These are phyloP conservation scores for Pseudomyrmex concolor DNA, from an alignment of 1,140 invertebrate genomes.

Conservation along the genomic window DNA sequence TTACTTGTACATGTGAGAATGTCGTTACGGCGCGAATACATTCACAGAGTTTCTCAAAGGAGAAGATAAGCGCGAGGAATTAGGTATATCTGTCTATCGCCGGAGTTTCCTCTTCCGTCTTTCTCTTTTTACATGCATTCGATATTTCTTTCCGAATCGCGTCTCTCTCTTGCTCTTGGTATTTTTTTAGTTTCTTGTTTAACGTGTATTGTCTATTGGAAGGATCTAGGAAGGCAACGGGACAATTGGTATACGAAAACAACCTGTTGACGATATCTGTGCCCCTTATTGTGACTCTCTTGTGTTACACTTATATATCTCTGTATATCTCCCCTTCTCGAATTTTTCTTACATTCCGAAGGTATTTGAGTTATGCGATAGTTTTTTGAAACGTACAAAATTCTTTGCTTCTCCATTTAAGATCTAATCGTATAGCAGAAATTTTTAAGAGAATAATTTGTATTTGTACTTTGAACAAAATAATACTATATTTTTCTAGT, in stretches of 20 bases:
- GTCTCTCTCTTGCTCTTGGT: constrained; percentile 13
- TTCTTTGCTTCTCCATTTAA: background rate
- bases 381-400: background rate
- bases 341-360: background rate
- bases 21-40: background rate
- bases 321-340: background rate
- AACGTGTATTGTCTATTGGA: constrained; percentile 11
- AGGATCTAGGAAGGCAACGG: constrained; percentile 46
- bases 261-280: constrained; percentile 78
- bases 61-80: constrained; percentile 6
- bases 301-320: background rate
- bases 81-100: constrained; percentile 55
- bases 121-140: constrained; percentile 4
- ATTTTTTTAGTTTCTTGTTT: background rate
- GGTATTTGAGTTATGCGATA: background rate
- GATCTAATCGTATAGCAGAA: background rate
- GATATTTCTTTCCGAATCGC: background rate
- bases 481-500: no score
- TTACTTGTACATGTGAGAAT: background rate
- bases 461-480: background rate
- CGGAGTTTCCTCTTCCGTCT: constrained; percentile 24
- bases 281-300: constrained; percentile 4
- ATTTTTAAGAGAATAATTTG: background rate
- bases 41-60: background rate
- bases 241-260: constrained; percentile 79